phyloP scores from a whole-genome alignment of 2,888 invertebrate genomes.

The Apoda limacodes region DNA sequence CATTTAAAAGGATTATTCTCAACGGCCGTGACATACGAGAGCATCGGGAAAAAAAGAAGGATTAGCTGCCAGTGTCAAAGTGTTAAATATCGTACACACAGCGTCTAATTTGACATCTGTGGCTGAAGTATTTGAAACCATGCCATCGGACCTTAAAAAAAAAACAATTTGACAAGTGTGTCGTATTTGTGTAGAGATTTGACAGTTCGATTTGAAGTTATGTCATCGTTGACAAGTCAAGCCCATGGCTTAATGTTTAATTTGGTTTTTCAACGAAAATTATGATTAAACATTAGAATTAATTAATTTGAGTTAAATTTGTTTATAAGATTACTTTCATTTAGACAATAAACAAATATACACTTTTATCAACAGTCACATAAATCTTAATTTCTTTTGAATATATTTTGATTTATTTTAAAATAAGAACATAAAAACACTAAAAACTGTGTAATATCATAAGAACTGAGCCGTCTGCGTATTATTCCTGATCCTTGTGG shows the following conservation, averaged over 20 bases:
- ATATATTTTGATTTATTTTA: background rate
- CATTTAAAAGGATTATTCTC: constrained; percentile 64
- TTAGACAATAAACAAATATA: constrained; percentile 14
- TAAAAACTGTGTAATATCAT: constrained; percentile 22
- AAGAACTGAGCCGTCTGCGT: too few relatives aligned
- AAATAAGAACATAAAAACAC: background rate
- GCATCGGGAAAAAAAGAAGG: constrained; percentile 45
- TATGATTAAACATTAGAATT: constrained; percentile 34
- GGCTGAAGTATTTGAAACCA: constrained; percentile 23
- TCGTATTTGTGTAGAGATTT: constrained; percentile 57
- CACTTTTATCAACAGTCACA: constrained; percentile 4
- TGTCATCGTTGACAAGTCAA: constrained; percentile 34
- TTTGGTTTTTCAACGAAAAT: constrained; percentile 47
- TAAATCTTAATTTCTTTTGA: background rate
- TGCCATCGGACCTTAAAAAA: constrained; percentile 38
- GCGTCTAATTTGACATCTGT: constrained; percentile 64
- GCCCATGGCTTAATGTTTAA: constrained; percentile 44
- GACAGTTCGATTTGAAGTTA: constrained; percentile 52
- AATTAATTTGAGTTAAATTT: constrained; percentile 30
- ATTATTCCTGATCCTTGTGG: too few relatives aligned
- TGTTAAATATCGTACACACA: constrained; percentile 67
- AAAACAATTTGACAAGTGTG: constrained; percentile 51
- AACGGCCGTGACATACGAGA: constrained; percentile 56
- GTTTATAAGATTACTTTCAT: constrained; percentile 32
- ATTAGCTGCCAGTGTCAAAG: constrained; percentile 69